These are phyloP conservation scores for Oeneis ivallda DNA, from an alignment of 2,888 invertebrate genomes.

Conservation along the genomic window DNA sequence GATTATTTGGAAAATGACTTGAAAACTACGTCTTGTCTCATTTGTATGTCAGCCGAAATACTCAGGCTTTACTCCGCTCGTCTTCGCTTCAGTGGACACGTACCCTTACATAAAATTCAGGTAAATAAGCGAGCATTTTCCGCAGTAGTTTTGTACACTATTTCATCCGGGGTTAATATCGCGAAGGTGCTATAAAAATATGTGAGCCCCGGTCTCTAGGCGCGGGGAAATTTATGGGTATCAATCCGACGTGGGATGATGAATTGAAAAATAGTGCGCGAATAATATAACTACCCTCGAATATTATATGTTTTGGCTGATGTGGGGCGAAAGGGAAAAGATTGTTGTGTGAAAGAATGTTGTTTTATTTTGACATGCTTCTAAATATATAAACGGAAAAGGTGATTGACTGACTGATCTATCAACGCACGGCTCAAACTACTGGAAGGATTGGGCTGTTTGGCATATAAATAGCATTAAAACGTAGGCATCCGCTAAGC, in stretches of 20 bases:
- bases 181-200: conserved; percentile 36
- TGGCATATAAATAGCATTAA: no score
- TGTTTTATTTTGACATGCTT: no score
- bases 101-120: not conserved
- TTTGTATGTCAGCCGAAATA: not conserved
- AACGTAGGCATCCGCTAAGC: no score
- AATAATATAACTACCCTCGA: conserved; percentile 41
- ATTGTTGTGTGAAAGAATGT: not conserved
- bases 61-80: not conserved
- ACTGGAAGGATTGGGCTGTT: no score
- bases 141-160: conserved; percentile 35
- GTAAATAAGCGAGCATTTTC: conserved; percentile 29
- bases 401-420: no score
- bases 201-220: conserved; percentile 31
- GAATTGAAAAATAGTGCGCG: conserved; percentile 42
- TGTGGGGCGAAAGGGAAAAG: conserved; percentile 19
- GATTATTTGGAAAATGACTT: no score
- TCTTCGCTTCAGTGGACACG: not conserved
- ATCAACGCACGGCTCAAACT: no score
- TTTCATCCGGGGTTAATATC: conserved; percentile 41
- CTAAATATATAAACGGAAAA: no score
- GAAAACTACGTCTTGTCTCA: not conserved
- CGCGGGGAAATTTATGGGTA: conserved; percentile 43
- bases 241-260: conserved; percentile 43
- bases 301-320: conserved; percentile 39